Evolutionary conservation across 2,113 vertebrate genomes (phyloP).

Genomic region (Gymnobelideus leadbeateri): DNA sequence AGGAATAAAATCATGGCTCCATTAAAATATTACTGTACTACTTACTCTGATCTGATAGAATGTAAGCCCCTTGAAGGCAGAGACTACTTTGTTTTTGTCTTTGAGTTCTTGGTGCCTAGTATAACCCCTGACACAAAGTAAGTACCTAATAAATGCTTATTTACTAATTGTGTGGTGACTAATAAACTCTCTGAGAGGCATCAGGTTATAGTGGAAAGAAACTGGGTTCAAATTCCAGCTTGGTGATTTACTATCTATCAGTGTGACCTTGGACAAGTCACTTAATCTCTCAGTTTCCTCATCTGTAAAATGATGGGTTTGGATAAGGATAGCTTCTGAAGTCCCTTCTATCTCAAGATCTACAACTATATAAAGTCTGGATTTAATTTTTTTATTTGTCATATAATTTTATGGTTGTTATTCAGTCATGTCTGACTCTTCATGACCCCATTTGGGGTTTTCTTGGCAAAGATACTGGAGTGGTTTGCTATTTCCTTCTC

Average conservation of each 20-base stretch:
- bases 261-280: neutral
- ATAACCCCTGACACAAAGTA: neutral
- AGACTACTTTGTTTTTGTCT: neutral
- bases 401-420: neutral
- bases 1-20: no score
- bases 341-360: neutral
- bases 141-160: no score
- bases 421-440: neutral
- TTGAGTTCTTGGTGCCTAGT: neutral
- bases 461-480: neutral
- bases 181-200: no score
- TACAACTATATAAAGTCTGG: neutral
- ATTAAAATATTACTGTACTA: no score
- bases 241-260: neutral
- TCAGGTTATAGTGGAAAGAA: neutral
- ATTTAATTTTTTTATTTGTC: neutral
- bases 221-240: neutral
- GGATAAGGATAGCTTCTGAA: neutral
- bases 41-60: no score
- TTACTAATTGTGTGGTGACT: no score
- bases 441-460: neutral
- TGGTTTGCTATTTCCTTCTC: neutral
- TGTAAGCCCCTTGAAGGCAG: neutral
- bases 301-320: neutral
- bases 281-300: neutral